Conservation (phyloP, 2,888 invertebrate species). For the Rotaria magnacalcarata region DNA sequence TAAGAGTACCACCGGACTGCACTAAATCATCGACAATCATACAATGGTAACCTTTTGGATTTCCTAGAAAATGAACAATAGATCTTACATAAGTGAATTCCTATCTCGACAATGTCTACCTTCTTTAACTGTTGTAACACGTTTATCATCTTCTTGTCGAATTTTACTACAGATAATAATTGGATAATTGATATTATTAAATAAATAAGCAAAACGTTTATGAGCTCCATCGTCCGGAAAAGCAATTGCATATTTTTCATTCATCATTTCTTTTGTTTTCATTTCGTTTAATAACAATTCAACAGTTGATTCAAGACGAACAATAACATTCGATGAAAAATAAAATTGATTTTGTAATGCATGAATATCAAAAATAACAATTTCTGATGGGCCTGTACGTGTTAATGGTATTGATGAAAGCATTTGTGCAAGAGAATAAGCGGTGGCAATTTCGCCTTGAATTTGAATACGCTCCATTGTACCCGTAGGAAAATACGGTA, state of each 20-base stretch:
- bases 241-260: conserved; percentile 52
- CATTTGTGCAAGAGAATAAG: conserved; percentile 58
- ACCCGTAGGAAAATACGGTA: conserved; percentile 60
- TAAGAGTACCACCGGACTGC: conserved; percentile 59
- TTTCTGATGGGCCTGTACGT: conserved; percentile 58
- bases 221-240: conserved; percentile 60
- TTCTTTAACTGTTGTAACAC: conserved; percentile 58
- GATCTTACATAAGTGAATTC: too few species aligned
- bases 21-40: conserved; percentile 60
- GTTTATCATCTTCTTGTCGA: conserved; percentile 52
- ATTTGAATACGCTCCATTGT: conserved; percentile 60
- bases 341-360: conserved; percentile 60
- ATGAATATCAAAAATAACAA: conserved; percentile 60
- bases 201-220: conserved; percentile 56
- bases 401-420: conserved; percentile 58
- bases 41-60: conserved; percentile 55
- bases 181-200: conserved; percentile 49
- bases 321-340: conserved; percentile 57
- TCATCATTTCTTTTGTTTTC: conserved; percentile 47
- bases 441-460: conserved; percentile 60
- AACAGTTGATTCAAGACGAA: conserved; percentile 57
- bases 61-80: not conserved
- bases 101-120: conserved; percentile 48
- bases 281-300: conserved; percentile 53
- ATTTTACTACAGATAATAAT: conserved; percentile 56